These are phyloP conservation scores for Xerus inauris DNA, from an alignment of 2,113 vertebrate genomes.

Conservation along the genomic window DNA sequence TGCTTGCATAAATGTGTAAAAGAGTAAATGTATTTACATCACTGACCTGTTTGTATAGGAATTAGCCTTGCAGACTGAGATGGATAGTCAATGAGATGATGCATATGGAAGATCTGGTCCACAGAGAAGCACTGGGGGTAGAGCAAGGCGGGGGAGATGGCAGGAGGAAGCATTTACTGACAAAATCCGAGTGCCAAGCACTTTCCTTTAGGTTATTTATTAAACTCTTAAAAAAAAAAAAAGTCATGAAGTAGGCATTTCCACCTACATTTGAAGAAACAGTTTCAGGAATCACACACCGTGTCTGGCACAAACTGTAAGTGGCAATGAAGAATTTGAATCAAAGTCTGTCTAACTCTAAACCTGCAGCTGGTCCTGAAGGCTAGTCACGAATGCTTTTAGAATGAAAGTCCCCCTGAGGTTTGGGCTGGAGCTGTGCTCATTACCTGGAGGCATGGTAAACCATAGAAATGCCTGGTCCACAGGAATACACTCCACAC, in stretches of 20 bases:
- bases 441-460: background rate
- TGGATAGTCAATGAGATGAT: background rate
- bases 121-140: background rate
- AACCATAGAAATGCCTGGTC: background rate
- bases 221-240: background rate
- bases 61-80: constrained; percentile 8
- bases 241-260: background rate
- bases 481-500: background rate
- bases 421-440: background rate
- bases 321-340: background rate
- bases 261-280: background rate
- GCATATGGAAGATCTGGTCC: background rate
- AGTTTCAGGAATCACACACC: background rate
- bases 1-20: background rate
- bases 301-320: background rate
- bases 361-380: background rate
- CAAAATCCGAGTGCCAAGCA: background rate
- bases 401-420: background rate
- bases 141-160: background rate
- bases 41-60: constrained; percentile 28
- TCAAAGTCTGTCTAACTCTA: background rate
- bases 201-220: background rate
- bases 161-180: background rate
- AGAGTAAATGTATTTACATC: background rate
- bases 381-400: background rate